Evolutionary conservation across 2,797 vertebrate species (phyloP).

Genomic region (Lagocephalus sceleratus): DNA sequence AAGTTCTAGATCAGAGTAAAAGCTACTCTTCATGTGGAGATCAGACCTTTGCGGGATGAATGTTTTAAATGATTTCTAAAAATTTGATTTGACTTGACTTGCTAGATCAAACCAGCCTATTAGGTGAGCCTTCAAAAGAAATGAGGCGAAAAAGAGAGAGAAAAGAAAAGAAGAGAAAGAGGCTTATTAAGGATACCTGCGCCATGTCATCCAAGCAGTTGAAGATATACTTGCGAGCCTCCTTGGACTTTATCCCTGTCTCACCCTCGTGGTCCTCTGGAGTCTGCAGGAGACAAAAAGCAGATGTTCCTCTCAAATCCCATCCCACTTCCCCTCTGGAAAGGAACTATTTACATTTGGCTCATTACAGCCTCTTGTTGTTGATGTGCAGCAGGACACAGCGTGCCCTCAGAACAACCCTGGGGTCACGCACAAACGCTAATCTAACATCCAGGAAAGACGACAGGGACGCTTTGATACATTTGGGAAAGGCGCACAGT

Average conservation of each 20-base stretch:
- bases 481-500: constrained; percentile 36
- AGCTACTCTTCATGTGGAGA: constrained; percentile 43
- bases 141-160: constrained; percentile 17
- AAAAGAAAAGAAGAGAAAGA: constrained; percentile 1
- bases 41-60: constrained; percentile 40
- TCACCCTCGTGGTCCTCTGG: constrained; percentile 97
- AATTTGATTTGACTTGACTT: constrained; percentile 45
- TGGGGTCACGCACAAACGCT: constrained; percentile 58
- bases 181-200: constrained; percentile 79
- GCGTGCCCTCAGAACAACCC: constrained; percentile 65
- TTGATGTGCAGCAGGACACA: constrained; percentile 62
- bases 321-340: constrained; percentile 66
- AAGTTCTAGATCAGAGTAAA: constrained; percentile 26
- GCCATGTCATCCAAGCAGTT: constrained; percentile 99
- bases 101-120: constrained; percentile 37
- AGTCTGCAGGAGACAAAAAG: constrained; percentile 82
- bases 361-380: constrained; percentile 68
- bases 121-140: background rate
- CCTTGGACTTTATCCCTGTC: constrained; percentile 98
- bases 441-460: constrained; percentile 42
- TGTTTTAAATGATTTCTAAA: constrained; percentile 55
- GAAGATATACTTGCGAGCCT: constrained; percentile 99
- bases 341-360: constrained; percentile 67
- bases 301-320: constrained; percentile 66
- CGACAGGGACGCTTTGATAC: constrained; percentile 3